Percentiles rank a stretch among this genome's conserved stretches.
Conservation (phyloP, 2,113 vertebrate species). For the Ictidomys tridecemlineatus region DNA sequence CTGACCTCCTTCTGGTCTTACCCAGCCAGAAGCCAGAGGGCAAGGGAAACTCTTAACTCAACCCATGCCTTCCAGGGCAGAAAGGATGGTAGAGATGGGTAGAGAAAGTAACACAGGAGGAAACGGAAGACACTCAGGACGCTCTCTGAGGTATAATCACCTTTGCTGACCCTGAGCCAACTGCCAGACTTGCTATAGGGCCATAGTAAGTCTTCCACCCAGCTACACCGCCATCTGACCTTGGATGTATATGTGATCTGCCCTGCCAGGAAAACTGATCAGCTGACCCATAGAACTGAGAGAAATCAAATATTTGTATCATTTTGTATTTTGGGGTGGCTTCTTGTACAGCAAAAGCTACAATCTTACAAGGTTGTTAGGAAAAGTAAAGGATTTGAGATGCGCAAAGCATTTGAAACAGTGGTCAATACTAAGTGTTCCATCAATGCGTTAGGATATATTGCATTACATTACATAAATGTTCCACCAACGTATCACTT, state of each 20-base stretch:
- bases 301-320: not conserved
- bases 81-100: not conserved
- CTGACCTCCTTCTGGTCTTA: too few relatives aligned
- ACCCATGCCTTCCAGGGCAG: not conserved
- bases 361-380: not conserved
- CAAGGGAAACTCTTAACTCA: too few relatives aligned
- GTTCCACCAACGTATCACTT: not conserved
- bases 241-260: rapidly evolving
- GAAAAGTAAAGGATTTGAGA: not conserved
- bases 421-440: not conserved
- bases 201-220: too few relatives aligned
- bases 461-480: not conserved
- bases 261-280: not conserved
- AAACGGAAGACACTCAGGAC: not conserved
- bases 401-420: not conserved
- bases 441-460: not conserved
- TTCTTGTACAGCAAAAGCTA: not conserved
- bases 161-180: not conserved
- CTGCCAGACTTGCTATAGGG: too few relatives aligned
- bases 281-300: too few relatives aligned
- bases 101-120: not conserved
- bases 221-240: not conserved
- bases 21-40: not conserved
- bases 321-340: not conserved
- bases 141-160: not conserved